A percentile compares a stretch with the other conserved stretches of the same genome.
Conservation (phyloP, 2,113 vertebrate genomes). For the Cathartes aura region DNA sequence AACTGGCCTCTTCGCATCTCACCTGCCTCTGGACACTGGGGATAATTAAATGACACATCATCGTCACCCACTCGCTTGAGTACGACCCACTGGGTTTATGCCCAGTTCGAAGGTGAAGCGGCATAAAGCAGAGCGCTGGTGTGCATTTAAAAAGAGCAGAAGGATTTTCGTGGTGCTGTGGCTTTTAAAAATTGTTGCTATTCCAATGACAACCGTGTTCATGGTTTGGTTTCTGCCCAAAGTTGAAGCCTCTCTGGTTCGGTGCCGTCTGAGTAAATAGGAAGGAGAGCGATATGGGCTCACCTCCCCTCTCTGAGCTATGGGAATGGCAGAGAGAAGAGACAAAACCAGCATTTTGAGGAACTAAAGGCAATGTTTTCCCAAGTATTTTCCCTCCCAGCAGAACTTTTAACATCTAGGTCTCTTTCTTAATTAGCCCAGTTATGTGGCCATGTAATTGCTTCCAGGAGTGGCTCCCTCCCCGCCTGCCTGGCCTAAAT, state of each 20-base stretch:
- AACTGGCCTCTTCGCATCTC: background rate
- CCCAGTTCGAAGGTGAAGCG: background rate
- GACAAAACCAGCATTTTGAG: background rate
- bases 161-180: background rate
- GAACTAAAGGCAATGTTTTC: constrained; percentile 21
- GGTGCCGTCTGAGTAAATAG: background rate
- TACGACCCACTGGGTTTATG: fast-evolving
- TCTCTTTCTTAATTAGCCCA: constrained; percentile 48
- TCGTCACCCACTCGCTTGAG: background rate
- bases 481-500: constrained; percentile 41
- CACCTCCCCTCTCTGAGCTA: background rate
- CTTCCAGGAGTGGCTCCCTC: constrained; percentile 11
- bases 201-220: background rate
- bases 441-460: constrained; percentile 49
- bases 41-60: background rate
- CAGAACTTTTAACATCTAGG: constrained; percentile 11
- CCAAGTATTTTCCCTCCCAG: background rate
- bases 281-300: background rate
- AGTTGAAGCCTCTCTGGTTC: background rate
- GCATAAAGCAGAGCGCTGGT: background rate
- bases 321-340: background rate
- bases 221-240: background rate
- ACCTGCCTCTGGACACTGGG: fast-evolving
- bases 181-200: background rate
- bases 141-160: background rate